phyloP scores from a whole-genome alignment of 2,113 vertebrate genomes.

The Lasiurus borealis region DNA sequence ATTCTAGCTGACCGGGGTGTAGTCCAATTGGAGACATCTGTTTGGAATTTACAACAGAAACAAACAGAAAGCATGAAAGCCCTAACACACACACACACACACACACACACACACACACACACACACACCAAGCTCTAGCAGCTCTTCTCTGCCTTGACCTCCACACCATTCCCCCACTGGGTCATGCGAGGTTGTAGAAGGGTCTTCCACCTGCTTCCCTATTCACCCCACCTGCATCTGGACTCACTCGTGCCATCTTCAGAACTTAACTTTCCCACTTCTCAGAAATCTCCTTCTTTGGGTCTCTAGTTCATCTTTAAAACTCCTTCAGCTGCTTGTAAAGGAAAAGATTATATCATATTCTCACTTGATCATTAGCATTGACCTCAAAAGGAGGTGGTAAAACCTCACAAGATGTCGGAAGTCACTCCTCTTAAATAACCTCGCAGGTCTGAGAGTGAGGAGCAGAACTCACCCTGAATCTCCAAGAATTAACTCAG shows the following conservation, averaged over 20 bases:
- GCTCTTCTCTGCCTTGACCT: background rate
- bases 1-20: slow-evolving; percentile 3
- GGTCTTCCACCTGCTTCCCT: background rate
- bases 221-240: background rate
- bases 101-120: background rate
- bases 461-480: background rate
- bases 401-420: background rate
- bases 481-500: background rate
- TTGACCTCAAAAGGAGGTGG: background rate
- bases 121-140: background rate
- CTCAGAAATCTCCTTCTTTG: background rate
- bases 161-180: background rate
- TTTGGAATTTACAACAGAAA: slow-evolving; percentile 65
- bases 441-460: background rate
- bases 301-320: background rate
- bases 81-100: background rate
- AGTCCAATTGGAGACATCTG: slow-evolving; percentile 73
- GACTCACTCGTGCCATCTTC: background rate
- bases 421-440: slow-evolving; percentile 12
- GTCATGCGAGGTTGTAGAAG: background rate
- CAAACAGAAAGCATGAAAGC: slow-evolving; percentile 59
- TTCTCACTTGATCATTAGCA: background rate
- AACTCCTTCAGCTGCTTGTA: background rate
- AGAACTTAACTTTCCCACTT: background rate
- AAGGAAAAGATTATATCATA: background rate